phyloP scores from a whole-genome alignment of 2,797 vertebrate genomes.

The Falco rusticolus region DNA sequence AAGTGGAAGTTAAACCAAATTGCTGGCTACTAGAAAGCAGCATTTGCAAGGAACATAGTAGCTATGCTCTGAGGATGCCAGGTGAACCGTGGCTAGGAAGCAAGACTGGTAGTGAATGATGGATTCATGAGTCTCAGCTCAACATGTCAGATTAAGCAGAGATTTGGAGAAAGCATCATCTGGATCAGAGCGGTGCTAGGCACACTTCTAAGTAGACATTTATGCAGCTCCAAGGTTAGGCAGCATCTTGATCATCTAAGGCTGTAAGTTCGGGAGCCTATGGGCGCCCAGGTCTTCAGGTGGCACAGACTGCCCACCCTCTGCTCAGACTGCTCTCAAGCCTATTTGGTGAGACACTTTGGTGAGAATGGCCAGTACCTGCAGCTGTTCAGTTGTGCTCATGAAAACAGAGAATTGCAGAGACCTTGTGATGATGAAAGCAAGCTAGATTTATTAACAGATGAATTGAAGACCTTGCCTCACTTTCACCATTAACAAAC shows the following conservation, averaged over 20 bases:
- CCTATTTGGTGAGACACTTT: background rate
- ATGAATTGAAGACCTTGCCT: background rate
- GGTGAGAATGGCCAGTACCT: background rate
- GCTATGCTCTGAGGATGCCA: background rate
- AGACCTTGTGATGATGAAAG: background rate
- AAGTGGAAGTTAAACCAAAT: background rate
- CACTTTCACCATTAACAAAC: background rate
- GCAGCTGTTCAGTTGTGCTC: background rate
- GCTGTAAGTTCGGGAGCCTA: background rate
- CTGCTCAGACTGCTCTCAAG: background rate
- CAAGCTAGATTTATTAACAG: background rate
- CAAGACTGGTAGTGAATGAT: background rate
- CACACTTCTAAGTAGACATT: background rate
- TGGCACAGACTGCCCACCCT: background rate
- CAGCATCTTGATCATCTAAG: background rate
- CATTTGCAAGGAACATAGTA: background rate
- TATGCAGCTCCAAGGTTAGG: background rate
- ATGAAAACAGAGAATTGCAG: background rate
- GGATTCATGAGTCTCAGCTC: background rate
- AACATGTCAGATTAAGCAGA: background rate
- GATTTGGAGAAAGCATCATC: background rate
- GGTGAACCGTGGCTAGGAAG: background rate
- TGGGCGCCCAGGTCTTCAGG: background rate
- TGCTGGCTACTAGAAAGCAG: background rate
- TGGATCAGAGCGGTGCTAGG: background rate